These are phyloP conservation scores for Cynoglossus semilaevis DNA, from an alignment of 2,113 vertebrate genomes.

Conservation along the genomic window DNA sequence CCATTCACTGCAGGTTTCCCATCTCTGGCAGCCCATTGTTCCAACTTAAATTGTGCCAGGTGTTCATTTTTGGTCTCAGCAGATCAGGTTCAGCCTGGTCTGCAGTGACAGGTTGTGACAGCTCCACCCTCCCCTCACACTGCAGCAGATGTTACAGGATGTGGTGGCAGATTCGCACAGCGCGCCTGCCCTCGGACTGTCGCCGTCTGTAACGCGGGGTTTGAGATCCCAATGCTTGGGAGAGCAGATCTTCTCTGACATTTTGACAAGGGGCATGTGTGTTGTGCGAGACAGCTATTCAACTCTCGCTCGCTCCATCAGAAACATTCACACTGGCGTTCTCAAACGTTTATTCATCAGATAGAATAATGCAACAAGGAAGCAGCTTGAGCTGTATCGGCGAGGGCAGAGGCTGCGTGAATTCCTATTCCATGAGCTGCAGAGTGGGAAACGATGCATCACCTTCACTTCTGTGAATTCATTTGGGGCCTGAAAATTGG, in stretches of 20 bases:
- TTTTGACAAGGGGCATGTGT: conserved; percentile 41
- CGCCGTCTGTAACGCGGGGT: conserved; percentile 9
- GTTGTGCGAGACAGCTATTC: conserved; percentile 28
- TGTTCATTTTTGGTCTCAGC: conserved; percentile 55
- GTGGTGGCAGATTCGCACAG: conserved; percentile 34
- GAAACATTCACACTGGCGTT: conserved; percentile 27
- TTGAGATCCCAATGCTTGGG: conserved; percentile 6
- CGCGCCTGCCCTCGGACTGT: conserved; percentile 31
- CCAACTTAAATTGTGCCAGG: conserved; percentile 45
- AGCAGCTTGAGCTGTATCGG: conserved; percentile 2
- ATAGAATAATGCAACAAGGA: too few relatives aligned
- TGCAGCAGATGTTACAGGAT: conserved; percentile 48
- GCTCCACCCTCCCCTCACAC: conserved; percentile 1
- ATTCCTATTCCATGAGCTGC: conserved; percentile 47
- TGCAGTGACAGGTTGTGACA: conserved; percentile 48
- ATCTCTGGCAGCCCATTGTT: conserved; percentile 43
- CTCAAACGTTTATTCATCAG: conserved; percentile 24
- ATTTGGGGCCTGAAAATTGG: conserved; percentile 16
- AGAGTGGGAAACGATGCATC: conserved; percentile 48
- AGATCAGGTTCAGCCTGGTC: conserved; percentile 36
- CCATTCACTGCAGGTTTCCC: conserved; percentile 21
- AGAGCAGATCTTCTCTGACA: conserved; percentile 24
- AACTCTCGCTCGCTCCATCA: conserved; percentile 12
- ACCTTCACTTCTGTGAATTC: conserved; percentile 47
- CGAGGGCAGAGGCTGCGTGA: conserved; percentile 3